Base-by-base conservation (phyloP, 2,797 vertebrate genomes). In the Chaetophractus vellerosus region DNA sequence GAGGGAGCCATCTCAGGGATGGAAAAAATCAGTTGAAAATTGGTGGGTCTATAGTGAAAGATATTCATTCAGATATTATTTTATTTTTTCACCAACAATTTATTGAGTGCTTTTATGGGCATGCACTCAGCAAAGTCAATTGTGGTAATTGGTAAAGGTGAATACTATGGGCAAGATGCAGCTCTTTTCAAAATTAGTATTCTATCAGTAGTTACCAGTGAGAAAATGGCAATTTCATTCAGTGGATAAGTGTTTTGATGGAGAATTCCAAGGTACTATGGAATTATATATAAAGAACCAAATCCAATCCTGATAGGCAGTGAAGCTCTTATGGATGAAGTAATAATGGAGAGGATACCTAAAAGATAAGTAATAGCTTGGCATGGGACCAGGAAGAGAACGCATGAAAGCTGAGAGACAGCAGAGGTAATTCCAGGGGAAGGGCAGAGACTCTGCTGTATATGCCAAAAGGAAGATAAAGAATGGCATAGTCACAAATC, bases 361-460 rank as follows among this genome's bases (percentile, higher is more conserved):
- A 2, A 18, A 63, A 52, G 7, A 9, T 9, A 61, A 59, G 50
- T 33, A 5, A n/a, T n/a, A n/a, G 21, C 18, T 8, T 41, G 19
- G 5, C 0, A 3, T 24, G 1, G 8, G 1, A 38, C 11, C 31
- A 5, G 3, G 0, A 0, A 59, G 33, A 48, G 4, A 0, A 59
- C 31, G 15, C 19, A 5, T 6, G 23, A 72, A 1, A 5, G 7
- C 2, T 4, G 38, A 45, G 12, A 52, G 3, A 5, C 8, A 61
- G 11, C n/a, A 3, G 7, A 50, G 11, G 50, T 2, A 45, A 16
- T 38, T 63, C 4, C 26, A 3, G 33, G 33, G 69, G 21, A 75
- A 28, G 8, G 4, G 1, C 10, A 41, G 19, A 7, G 0, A n/a
- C 24, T 91, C 87, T 45, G 1, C 23, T 61, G n/a, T 31, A 10